A percentile compares a stretch with the other conserved stretches of the same genome.
phyloP scores from a whole-genome alignment of 2,888 invertebrate genomes.

The Penaeus monodon region DNA sequence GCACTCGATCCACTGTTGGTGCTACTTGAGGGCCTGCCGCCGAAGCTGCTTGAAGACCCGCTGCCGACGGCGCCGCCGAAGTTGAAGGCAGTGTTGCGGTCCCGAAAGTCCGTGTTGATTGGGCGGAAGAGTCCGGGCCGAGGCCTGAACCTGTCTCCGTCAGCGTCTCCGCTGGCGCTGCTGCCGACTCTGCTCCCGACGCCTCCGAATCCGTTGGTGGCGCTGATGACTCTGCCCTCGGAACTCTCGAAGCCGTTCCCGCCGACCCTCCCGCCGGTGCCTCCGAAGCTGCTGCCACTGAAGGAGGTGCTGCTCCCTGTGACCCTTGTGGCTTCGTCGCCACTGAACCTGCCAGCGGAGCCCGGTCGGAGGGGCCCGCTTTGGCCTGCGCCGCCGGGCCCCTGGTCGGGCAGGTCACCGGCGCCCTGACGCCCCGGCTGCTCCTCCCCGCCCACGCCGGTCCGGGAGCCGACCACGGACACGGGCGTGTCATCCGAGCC shows the following conservation, averaged over 20 bases:
- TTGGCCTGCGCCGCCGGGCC: constrained; percentile 36
- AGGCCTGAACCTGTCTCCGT: constrained; percentile 30
- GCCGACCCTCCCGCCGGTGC: constrained; percentile 68
- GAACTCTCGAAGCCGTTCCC: constrained; percentile 70
- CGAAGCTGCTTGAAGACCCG: not conserved
- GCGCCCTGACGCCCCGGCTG: not conserved
- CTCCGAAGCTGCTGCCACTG: constrained; percentile 68
- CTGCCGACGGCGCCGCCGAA: not conserved
- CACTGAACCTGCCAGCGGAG: not conserved
- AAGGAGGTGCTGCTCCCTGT: constrained; percentile 70
- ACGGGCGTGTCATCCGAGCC: constrained; percentile 22
- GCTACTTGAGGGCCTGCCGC: too few relatives aligned
- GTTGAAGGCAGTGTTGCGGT: constrained; percentile 27
- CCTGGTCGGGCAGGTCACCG: not conserved
- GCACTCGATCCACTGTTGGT: too few relatives aligned
- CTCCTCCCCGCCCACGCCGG: not conserved
- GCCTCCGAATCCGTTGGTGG: constrained; percentile 1
- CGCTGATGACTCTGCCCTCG: not conserved
- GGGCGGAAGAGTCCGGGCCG: constrained; percentile 43
- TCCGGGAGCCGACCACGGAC: constrained; percentile 16
- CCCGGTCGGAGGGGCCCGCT: constrained; percentile 67
- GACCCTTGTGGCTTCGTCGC: constrained; percentile 66
- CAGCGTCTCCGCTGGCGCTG: not conserved
- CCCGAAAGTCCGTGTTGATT: constrained; percentile 30
- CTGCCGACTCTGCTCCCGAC: not conserved